Percentiles rank a stretch among this genome's conserved stretches.
phyloP scores from a whole-genome alignment of 2,888 invertebrate species.

The Acrobasis repandana region DNA sequence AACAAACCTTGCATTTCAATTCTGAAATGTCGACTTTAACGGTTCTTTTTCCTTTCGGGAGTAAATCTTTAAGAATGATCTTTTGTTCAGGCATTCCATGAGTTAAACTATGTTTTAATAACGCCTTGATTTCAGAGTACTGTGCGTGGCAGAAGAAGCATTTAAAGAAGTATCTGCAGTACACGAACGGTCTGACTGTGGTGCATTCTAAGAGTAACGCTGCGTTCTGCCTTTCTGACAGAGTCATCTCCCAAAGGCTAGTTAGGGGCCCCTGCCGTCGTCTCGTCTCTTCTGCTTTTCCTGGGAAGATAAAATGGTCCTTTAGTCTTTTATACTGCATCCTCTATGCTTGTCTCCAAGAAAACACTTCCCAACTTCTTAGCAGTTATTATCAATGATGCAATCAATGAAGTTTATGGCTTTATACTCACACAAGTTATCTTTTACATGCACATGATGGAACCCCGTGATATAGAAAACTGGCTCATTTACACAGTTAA shows the following conservation, averaged over 20 bases:
- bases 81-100: conserved; percentile 52
- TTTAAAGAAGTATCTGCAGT: conserved; percentile 65
- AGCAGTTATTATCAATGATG: no score
- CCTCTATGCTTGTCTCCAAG: not conserved
- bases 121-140: conserved; percentile 50
- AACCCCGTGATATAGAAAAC: no score
- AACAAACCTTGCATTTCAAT: conserved; percentile 60
- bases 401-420: no score
- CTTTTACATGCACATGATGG: no score
- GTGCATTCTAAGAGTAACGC: conserved; percentile 55
- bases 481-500: no score
- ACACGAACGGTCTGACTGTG: conserved; percentile 60
- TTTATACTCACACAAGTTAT: no score
- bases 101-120: conserved; percentile 49
- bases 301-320: conserved; percentile 50
- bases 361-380: not conserved
- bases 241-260: conserved; percentile 67
- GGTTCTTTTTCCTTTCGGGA: conserved; percentile 62
- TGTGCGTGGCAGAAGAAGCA: conserved; percentile 65
- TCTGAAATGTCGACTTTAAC: conserved; percentile 66
- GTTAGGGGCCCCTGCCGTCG: conserved; percentile 51
- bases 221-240: conserved; percentile 64
- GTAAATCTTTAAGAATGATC: conserved; percentile 50
- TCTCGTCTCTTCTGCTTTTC: conserved; percentile 38
- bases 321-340: conserved; percentile 12